Conservation (phyloP, 2,888 invertebrate genomes). For the Drosophila planitibia region DNA sequence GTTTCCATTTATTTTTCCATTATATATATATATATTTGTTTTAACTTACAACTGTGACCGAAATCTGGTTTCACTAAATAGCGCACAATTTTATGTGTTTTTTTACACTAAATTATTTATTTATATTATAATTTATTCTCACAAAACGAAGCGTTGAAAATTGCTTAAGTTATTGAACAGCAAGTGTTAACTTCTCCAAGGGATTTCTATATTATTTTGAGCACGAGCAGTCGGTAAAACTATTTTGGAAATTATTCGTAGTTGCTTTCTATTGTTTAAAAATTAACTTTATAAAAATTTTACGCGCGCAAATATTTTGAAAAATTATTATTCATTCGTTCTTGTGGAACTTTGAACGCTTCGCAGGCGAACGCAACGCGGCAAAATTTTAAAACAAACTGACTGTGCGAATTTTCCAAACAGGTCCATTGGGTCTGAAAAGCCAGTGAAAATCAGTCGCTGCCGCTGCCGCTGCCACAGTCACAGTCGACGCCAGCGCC, state of each 20-base stretch:
- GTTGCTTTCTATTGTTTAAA: background rate
- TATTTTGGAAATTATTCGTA: background rate
- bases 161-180: conserved; percentile 31
- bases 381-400: conserved; percentile 81
- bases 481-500: conserved; percentile 30
- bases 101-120: conserved; percentile 30
- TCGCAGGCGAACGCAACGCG: conserved; percentile 64
- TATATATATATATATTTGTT: background rate
- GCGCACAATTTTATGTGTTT: conserved; percentile 21
- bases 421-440: conserved; percentile 72
- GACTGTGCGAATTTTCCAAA: conserved; percentile 80
- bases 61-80: conserved; percentile 6
- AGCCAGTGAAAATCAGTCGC: conserved; percentile 63
- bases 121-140: conserved; percentile 23
- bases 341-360: conserved; percentile 13
- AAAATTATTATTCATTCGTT: background rate
- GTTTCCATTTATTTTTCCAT: conserved; percentile 13
- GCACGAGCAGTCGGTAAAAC: conserved; percentile 1
- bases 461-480: conserved; percentile 30
- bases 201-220: conserved; percentile 7
- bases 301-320: conserved; percentile 14
- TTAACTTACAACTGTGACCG: conserved; percentile 5
- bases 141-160: conserved; percentile 36
- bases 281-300: conserved; percentile 6
- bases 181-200: conserved; percentile 6